phyloP scores from a whole-genome alignment of 1,140 invertebrate genomes.

The Liolophura sinensis region DNA sequence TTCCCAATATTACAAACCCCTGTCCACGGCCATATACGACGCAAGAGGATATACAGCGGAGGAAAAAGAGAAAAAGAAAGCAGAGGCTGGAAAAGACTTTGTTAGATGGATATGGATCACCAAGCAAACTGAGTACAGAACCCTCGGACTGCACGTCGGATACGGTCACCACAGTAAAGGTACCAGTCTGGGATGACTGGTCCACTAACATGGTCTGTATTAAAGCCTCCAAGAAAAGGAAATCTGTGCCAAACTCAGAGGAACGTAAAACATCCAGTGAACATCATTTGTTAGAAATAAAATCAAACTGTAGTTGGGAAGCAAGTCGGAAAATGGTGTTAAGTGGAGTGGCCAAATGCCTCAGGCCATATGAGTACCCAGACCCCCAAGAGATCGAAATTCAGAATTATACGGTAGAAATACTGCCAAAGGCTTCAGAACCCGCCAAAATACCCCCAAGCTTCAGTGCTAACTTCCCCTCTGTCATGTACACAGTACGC shows the following conservation, averaged over 20 bases:
- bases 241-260: conserved; percentile 5
- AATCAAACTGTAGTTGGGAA: conserved; percentile 49
- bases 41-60: too few relatives aligned
- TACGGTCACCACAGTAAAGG: neutral
- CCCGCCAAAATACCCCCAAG: conserved; percentile 46
- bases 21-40: too few relatives aligned
- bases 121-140: neutral
- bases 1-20: too few relatives aligned
- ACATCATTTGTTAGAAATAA: conserved; percentile 46
- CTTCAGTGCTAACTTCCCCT: conserved; percentile 39
- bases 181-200: conserved; percentile 22
- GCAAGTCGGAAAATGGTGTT: conserved; percentile 31
- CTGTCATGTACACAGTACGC: conserved; percentile 42
- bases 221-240: conserved; percentile 30
- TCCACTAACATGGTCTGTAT: conserved; percentile 48
- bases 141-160: neutral
- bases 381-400: conserved; percentile 27
- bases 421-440: conserved; percentile 41
- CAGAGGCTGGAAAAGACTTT: neutral
- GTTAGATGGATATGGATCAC: neutral
- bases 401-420: conserved; percentile 36
- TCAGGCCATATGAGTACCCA: conserved; percentile 26
- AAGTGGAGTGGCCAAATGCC: conserved; percentile 6
- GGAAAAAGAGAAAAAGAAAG: too few relatives aligned
- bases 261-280: conserved; percentile 19